These are phyloP conservation scores for Hirtodrosophila alboralis DNA, from an alignment of 2,888 invertebrate genomes.

Conservation along the genomic window DNA sequence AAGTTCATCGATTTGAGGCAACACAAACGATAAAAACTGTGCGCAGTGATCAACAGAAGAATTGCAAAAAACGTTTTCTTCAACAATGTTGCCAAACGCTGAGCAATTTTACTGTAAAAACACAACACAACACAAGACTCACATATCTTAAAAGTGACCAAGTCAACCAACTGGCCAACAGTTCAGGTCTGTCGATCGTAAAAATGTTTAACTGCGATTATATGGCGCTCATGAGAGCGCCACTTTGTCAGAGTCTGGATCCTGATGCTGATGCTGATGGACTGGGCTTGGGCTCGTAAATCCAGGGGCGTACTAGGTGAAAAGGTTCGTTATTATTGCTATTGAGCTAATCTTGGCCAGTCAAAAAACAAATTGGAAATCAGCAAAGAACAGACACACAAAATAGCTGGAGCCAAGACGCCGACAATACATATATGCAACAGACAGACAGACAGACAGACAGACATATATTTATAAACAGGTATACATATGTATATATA, in stretches of 20 bases:
- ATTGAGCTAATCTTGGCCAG: slow-evolving; percentile 7
- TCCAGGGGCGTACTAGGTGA: slow-evolving; percentile 47
- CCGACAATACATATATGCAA: slow-evolving; percentile 20
- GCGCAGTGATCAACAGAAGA: slow-evolving; percentile 61
- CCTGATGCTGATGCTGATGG: slow-evolving; percentile 44
- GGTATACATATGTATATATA: slow-evolving; percentile 37
- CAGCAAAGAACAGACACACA: slow-evolving; percentile 30
- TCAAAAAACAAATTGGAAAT: slow-evolving; percentile 29
- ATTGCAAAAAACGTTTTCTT: slow-evolving; percentile 39
- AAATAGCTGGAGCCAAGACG: slow-evolving; percentile 20
- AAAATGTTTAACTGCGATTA: slow-evolving; percentile 81
- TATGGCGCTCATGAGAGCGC: slow-evolving; percentile 81
- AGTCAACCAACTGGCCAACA: slow-evolving; percentile 37
- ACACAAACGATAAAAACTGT: slow-evolving; percentile 72
- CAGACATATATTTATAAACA: slow-evolving; percentile 8
- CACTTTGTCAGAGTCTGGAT: slow-evolving; percentile 64
- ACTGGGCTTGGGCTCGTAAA: slow-evolving; percentile 42
- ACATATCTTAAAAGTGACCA: slow-evolving; percentile 26
- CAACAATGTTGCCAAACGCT: slow-evolving; percentile 67
- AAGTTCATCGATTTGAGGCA: slow-evolving; percentile 79
- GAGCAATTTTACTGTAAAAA: slow-evolving; percentile 61
- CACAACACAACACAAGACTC: slow-evolving; percentile 17
- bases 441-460: slow-evolving; percentile 5
- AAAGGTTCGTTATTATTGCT: slow-evolving; percentile 11
- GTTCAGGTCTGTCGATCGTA: slow-evolving; percentile 58